phyloP scores from a whole-genome alignment of 2,888 invertebrate genomes.

The Drosophila atripex region DNA sequence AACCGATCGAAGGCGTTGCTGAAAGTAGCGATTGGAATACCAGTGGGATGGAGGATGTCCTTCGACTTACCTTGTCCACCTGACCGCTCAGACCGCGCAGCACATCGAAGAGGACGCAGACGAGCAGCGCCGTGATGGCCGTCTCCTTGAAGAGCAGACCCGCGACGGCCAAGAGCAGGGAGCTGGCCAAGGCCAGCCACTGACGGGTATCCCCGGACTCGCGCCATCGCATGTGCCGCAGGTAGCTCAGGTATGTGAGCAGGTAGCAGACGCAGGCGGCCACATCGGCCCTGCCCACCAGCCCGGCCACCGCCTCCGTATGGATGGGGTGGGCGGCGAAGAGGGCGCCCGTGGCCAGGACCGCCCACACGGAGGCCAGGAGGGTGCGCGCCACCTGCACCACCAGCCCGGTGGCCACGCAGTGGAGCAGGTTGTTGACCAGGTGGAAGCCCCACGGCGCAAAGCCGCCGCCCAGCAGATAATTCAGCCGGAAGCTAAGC shows the following conservation, averaged over 20 bases:
- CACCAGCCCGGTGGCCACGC: constrained; percentile 92
- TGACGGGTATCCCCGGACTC: constrained; percentile 84
- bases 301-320: constrained; percentile 97
- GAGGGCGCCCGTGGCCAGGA: constrained; percentile 91
- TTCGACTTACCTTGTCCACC: constrained; percentile 85
- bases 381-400: constrained; percentile 90
- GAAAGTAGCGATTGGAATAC: constrained; percentile 70
- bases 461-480: constrained; percentile 90
- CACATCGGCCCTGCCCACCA: constrained; percentile 97
- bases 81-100: constrained; percentile 85
- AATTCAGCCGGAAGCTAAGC: constrained; percentile 93
- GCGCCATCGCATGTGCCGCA: constrained; percentile 89
- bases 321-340: constrained; percentile 98
- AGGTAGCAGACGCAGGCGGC: constrained; percentile 96
- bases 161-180: constrained; percentile 88
- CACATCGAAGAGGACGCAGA: constrained; percentile 95
- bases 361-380: constrained; percentile 88
- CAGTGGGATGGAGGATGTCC: neutral
- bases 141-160: constrained; percentile 98
- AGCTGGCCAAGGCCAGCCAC: constrained; percentile 87
- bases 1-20: constrained; percentile 90
- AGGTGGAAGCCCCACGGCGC: constrained; percentile 94
- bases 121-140: constrained; percentile 94
- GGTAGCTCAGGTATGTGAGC: constrained; percentile 93
- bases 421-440: constrained; percentile 93